phyloP scores from a whole-genome alignment of 1,140 invertebrate genomes.

The Drosophila takahashii region DNA sequence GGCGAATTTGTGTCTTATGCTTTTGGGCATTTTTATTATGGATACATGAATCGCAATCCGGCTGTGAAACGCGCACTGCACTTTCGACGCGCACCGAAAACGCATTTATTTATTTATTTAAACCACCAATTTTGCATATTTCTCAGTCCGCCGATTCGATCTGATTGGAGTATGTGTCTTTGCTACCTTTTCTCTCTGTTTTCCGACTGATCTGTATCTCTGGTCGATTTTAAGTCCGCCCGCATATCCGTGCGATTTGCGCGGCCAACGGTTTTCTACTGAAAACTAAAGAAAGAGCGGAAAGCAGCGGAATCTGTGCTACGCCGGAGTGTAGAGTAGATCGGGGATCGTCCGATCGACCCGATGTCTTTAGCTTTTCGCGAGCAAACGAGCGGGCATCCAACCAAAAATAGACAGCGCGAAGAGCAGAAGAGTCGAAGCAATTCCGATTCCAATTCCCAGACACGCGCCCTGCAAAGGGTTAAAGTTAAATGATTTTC shows the following conservation, averaged over 20 bases:
- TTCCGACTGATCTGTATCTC: conserved; percentile 26
- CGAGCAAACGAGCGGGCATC: conserved; percentile 35
- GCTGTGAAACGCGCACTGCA: conserved; percentile 53
- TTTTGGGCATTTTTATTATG: conserved; percentile 33
- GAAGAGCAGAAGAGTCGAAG: conserved; percentile 30
- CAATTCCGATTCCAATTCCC: conserved; percentile 15
- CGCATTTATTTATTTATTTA: conserved; percentile 73
- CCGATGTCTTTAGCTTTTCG: conserved; percentile 58
- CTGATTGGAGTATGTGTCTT: conserved; percentile 55
- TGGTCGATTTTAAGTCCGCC: conserved; percentile 28
- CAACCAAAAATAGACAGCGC: conserved; percentile 68
- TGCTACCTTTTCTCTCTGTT: conserved; percentile 10
- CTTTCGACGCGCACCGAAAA: conserved; percentile 48
- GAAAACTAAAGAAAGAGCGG: conserved; percentile 36
- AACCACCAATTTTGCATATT: conserved; percentile 55
- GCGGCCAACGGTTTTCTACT: conserved; percentile 76
- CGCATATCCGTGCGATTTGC: conserved; percentile 65
- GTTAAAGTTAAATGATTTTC: conserved; percentile 57
- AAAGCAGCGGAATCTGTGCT: conserved; percentile 56
- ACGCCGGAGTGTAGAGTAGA: conserved; percentile 31
- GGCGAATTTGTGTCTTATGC: conserved; percentile 35
- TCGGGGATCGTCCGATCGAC: conserved; percentile 27
- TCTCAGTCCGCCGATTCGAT: conserved; percentile 35
- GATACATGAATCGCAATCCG: conserved; percentile 30
- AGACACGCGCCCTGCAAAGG: conserved; percentile 43